Evolutionary conservation across 2,797 vertebrate genomes (phyloP).

Genomic region (Nannoperca australis): DNA sequence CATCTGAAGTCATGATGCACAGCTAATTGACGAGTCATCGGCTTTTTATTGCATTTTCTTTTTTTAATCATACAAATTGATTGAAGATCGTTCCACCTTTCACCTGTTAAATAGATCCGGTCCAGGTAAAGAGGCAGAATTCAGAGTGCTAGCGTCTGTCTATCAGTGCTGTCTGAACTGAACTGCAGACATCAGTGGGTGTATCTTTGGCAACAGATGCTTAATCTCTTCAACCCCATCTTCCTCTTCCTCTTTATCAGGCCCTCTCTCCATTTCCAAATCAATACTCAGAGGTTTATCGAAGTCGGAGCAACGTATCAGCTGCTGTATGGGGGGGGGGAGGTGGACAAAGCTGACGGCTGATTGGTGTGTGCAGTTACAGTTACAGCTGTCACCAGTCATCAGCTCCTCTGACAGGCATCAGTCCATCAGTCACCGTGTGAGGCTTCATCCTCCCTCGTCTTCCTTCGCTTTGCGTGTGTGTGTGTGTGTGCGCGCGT

Average conservation of each 20-base stretch:
- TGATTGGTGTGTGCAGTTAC: not conserved
- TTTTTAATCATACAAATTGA: not conserved
- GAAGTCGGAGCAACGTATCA: constrained; percentile 10
- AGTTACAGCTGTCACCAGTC: constrained; percentile 2
- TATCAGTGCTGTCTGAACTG: not conserved
- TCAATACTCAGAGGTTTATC: not conserved
- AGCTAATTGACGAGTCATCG: not conserved
- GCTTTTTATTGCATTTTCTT: no score
- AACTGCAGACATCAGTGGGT: constrained; percentile 6
- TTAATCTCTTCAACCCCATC: not conserved
- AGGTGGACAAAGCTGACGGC: not conserved
- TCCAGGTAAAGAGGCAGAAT: not conserved
- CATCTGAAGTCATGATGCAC: not conserved
- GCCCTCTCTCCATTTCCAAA: not conserved
- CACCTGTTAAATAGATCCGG: not conserved
- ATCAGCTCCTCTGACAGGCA: constrained; percentile 17
- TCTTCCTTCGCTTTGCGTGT: not conserved
- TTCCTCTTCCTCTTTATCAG: not conserved
- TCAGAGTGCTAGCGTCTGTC: not conserved
- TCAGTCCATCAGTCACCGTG: constrained; percentile 27
- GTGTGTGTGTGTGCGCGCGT: no score
- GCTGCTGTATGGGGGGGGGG: not conserved
- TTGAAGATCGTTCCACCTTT: not conserved
- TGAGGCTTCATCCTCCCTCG: not conserved
- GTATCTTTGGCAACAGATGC: constrained; percentile 18